Evolutionary conservation across 2,888 invertebrate species (phyloP).

Genomic region (Brachyptera risi): DNA sequence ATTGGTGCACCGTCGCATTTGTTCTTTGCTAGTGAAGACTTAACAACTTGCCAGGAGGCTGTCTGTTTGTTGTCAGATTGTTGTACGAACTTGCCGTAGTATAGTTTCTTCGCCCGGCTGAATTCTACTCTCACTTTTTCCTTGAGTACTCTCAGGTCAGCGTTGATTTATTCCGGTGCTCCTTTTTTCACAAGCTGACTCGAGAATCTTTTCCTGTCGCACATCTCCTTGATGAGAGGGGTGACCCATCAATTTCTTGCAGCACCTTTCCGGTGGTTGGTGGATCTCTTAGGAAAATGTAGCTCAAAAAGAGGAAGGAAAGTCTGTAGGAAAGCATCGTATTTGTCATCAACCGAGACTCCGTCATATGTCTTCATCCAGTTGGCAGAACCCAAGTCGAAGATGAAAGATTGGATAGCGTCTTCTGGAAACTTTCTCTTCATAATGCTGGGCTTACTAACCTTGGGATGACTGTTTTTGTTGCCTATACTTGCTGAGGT

Average conservation of each 20-base stretch:
- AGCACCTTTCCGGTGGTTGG: not conserved
- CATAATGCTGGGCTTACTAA: too few relatives aligned
- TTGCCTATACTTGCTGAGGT: too few relatives aligned
- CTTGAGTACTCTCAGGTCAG: too few relatives aligned
- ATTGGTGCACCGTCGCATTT: too few relatives aligned
- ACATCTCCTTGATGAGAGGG: not conserved
- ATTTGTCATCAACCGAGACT: not conserved
- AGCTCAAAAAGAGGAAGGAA: not conserved
- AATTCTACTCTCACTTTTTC: too few relatives aligned
- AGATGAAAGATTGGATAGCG: not conserved
- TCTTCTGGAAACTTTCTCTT: not conserved
- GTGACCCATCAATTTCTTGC: not conserved
- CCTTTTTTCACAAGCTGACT: not conserved
- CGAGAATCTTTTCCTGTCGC: not conserved
- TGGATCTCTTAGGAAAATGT: slow-evolving; percentile 1
- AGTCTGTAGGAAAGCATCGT: not conserved
- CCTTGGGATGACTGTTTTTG: too few relatives aligned
- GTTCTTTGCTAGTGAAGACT: too few relatives aligned
- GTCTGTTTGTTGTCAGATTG: too few relatives aligned
- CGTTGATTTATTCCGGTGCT: too few relatives aligned
- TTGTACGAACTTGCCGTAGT: too few relatives aligned
- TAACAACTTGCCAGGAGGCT: too few relatives aligned
- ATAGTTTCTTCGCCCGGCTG: too few relatives aligned
- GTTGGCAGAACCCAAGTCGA: not conserved
- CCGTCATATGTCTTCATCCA: not conserved